Conservation (phyloP, 2,797 vertebrate species). For the Sciurus carolinensis region DNA sequence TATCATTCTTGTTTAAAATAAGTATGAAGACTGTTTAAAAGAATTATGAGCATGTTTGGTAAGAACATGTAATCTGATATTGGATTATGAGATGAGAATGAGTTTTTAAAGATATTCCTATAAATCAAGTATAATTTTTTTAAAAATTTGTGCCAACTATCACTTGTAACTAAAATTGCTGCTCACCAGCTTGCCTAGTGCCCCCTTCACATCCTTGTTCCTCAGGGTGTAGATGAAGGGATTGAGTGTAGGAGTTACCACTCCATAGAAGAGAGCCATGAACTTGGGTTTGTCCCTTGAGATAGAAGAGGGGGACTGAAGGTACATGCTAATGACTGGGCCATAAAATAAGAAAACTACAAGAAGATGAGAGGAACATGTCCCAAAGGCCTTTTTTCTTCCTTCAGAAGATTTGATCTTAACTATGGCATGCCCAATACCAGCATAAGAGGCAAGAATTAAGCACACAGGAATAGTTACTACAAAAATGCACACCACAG, state of each 20-base stretch:
- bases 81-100: not conserved
- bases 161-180: no score
- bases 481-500: no score
- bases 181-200: not conserved
- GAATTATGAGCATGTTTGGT: not conserved
- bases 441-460: no score
- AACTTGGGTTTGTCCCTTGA: no score
- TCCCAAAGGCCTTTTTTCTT: no score
- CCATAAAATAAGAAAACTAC: no score
- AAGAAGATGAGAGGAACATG: no score
- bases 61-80: not conserved
- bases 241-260: constrained; percentile 73
- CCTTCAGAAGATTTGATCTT: not conserved
- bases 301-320: no score
- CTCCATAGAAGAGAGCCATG: no score
- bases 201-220: constrained; percentile 75
- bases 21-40: not conserved
- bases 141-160: not conserved
- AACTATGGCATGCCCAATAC: no score
- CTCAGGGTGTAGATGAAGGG: constrained; percentile 79
- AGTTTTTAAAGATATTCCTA: not conserved
- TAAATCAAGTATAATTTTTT: not conserved
- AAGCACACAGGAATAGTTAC: no score
- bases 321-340: no score
- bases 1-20: not conserved